Base-by-base conservation (phyloP, 2,797 vertebrate genomes). In the Cossypha polioptera region DNA sequence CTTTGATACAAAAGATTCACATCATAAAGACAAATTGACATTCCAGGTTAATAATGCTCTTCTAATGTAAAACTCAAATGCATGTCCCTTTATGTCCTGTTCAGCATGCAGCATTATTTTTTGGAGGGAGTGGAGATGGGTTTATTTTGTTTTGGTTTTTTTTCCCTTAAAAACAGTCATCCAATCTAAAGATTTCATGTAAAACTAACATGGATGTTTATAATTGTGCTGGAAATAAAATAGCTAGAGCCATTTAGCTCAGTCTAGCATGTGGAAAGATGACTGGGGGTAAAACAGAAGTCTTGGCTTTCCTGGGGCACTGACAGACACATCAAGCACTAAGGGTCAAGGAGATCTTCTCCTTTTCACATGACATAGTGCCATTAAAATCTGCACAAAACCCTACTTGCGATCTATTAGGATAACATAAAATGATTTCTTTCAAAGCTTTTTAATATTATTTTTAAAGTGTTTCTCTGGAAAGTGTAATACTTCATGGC, bases 61-160 rank as follows among this genome's bases (percentile, higher is more conserved):
- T 65, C 29, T 81, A 47, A 55, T 13, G 10, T 40, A 87, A 86
- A 76, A 54, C 4, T 2, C 16, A 54, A 72, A 68, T 35, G 9
- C 6, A 15, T 43, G 12, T 38, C 53, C 25, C 33, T 72, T 82
- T 48, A 53, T 42, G 24, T 45, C 6, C 16, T 68, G 16, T 51
- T 68, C 38, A 88, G 16, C 5, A 59, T 28, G 59, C 68, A 63
- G n/a, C 20, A 35, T 21, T 84, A 35, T 7, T 51, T 85, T 43
- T 16, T 1, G 0, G 0, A 2, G 9, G 3, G 8, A 20, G 6
- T 13, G 9, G 4, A 5, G 0, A 5, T 18, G 16, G 9, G 10
- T 38, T 47, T 18, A 15, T 3, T 63, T 45, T 16, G 16, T 3
- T 58, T 45, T 22, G n/a, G 38, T 38, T 1, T 19, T 54, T 33